Percentiles rank a stretch among this genome's conserved stretches.
These are phyloP conservation scores for Panurus biarmicus DNA, from an alignment of 2,113 vertebrate species.

Conservation along the genomic window DNA sequence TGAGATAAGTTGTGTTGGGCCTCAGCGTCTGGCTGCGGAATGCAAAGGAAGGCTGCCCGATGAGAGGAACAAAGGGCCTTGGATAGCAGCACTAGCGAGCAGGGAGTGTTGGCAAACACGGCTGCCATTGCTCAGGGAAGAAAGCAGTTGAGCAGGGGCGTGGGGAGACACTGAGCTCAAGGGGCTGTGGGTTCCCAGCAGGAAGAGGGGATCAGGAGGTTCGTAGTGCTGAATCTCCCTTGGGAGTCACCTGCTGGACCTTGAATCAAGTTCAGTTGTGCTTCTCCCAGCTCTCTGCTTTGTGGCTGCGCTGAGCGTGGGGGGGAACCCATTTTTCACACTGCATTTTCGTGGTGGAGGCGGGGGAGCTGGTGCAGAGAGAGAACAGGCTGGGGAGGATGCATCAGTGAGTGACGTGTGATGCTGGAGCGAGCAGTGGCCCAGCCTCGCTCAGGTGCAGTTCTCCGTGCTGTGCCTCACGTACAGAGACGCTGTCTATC, in stretches of 20 bases:
- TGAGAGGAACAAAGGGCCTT: not conserved
- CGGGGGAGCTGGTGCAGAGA: not conserved
- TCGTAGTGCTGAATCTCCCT: not conserved
- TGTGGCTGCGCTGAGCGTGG: not conserved
- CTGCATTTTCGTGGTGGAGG: not conserved
- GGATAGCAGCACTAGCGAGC: not conserved
- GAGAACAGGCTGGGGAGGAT: constrained; percentile 7
- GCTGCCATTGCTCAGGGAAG: not conserved
- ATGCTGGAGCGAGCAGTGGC: constrained; percentile 6
- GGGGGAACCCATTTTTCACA: not conserved
- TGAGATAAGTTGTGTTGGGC: not conserved
- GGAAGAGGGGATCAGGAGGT: not conserved
- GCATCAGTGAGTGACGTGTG: constrained; percentile 9
- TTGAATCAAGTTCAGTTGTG: not conserved
- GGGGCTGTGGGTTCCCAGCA: not conserved
- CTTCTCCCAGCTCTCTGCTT: not conserved
- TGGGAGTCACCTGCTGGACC: not conserved
- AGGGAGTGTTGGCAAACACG: not conserved
- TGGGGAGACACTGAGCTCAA: not conserved
- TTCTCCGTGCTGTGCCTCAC: constrained; percentile 59
- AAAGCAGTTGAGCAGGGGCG: not conserved
- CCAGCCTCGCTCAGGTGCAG: constrained; percentile 61
- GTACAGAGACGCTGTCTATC: constrained; percentile 60
- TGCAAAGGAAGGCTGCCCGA: not conserved
- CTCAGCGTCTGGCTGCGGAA: not conserved